Evolutionary conservation across 1,140 invertebrate genomes (phyloP), one percentile per base, ranked within the genome.

Genomic region (Leptinotarsa defecta): DNA sequence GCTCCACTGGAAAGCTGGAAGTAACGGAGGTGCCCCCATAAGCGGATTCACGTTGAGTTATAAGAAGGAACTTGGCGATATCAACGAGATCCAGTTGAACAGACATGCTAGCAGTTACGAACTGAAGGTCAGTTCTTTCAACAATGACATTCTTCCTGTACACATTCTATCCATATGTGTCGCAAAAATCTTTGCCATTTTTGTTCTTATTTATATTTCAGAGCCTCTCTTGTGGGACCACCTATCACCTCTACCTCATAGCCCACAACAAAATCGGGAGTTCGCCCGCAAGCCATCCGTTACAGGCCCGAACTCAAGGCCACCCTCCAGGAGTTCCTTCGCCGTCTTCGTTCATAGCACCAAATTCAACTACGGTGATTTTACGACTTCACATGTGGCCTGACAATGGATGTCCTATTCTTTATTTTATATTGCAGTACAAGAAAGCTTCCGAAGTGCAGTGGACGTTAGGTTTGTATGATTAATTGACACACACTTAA

Each of bases 361-460:
- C 91, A 1, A 92, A 92, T 80, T 92, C 92, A 4, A 94, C 93
- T 0, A 92, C 91, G 11, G 89, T 94, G 4, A 85, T 91, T 4
- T 86, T 96, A 1, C 88, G 92, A 61, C 86, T 96, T 8, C 90
- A 91, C 76, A 88, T 91, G 3, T 96, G 94, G 94, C 91, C 92
- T 3, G 92, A 93, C 77, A 93, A 93, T 65, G 93, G 93, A 3
- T 96, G 94, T 82, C 91, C 93, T 0, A 90, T 96, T 48, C 84
- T 90, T 13, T 92, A 91, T 82, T 96, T 94, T 82, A 90, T 92
- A 20, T 88, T 96, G 48, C 92, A 94, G 79, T 95, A 95, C 85
- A 88, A 89, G 62, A 89, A 88, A 22, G 84, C 88, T 15, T 86
- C 87, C 69, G 87, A 89, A 63, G 86, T 87, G 27, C 89, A 90